A percentile compares a stretch with the other conserved stretches of the same genome.
Conservation (phyloP, 2,888 invertebrate genomes). For the Lepidonotus clava region DNA sequence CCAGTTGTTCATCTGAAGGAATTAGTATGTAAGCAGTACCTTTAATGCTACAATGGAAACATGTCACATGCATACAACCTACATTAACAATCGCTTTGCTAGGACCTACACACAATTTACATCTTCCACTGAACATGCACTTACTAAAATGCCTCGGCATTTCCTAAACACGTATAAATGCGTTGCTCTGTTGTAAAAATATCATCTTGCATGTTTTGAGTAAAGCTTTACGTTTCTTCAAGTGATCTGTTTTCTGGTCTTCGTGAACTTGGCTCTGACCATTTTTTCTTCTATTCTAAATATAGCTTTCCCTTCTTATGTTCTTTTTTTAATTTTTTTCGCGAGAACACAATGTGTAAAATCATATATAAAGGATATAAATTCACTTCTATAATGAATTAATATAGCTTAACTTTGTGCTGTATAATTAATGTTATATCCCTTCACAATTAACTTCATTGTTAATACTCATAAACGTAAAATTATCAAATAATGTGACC, state of each 20-base stretch:
- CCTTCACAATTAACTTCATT: background rate
- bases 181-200: slow-evolving; percentile 16
- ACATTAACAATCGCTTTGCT: background rate
- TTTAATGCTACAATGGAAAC: background rate
- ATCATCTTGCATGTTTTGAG: slow-evolving; percentile 1
- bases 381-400: background rate
- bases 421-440: background rate
- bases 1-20: background rate
- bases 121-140: background rate
- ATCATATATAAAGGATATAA: background rate
- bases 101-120: background rate
- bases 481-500: too few species aligned
- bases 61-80: background rate
- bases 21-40: background rate
- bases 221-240: slow-evolving; percentile 27
- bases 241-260: background rate
- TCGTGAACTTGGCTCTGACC: too few species aligned
- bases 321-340: background rate
- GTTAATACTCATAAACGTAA: background rate
- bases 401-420: background rate
- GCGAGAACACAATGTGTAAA: background rate
- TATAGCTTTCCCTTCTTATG: too few species aligned
- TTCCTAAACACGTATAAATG: slow-evolving; percentile 35
- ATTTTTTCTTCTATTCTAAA: too few species aligned
- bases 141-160: too few species aligned